A percentile compares a stretch with the other conserved stretches of the same genome.
phyloP scores from a whole-genome alignment of 2,797 vertebrate species.

The Poeciliopsis paucimaculata region DNA sequence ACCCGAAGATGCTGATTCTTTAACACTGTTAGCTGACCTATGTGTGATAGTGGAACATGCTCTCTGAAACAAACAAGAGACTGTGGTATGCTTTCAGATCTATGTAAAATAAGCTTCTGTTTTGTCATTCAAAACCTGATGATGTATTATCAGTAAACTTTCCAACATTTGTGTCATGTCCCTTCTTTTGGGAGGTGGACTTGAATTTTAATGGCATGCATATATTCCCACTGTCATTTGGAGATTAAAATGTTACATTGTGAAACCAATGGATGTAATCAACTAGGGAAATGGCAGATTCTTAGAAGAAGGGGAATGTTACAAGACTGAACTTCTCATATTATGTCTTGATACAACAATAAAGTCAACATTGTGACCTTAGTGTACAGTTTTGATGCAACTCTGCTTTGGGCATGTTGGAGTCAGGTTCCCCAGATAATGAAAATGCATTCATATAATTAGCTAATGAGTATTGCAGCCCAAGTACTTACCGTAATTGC shows the following conservation, averaged over 20 bases:
- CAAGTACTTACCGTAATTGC: no score
- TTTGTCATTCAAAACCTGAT: conserved; percentile 27
- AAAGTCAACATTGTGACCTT: background rate
- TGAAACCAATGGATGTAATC: conserved; percentile 38
- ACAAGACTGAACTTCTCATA: conserved; percentile 7
- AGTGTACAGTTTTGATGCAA: background rate
- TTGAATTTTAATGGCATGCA: conserved; percentile 22
- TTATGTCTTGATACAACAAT: background rate
- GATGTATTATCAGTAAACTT: conserved; percentile 2
- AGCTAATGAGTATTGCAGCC: background rate
- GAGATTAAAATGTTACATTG: conserved; percentile 33
- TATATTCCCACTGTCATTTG: conserved; percentile 53
- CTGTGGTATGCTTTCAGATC: conserved; percentile 41
- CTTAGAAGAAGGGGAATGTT: conserved; percentile 56
- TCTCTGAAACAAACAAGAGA: conserved; percentile 55
- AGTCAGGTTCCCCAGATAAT: background rate
- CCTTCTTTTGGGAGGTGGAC: conserved; percentile 25
- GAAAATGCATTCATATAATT: background rate
- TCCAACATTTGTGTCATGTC: conserved; percentile 21
- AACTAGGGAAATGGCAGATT: conserved; percentile 62
- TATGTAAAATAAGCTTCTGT: conserved; percentile 23
- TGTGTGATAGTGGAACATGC: conserved; percentile 64
- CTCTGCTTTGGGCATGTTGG: background rate
- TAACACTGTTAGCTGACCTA: conserved; percentile 71
- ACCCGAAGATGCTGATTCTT: conserved; percentile 73